phyloP scores from a whole-genome alignment of 2,888 invertebrate genomes.

The Penaeus monodon region DNA sequence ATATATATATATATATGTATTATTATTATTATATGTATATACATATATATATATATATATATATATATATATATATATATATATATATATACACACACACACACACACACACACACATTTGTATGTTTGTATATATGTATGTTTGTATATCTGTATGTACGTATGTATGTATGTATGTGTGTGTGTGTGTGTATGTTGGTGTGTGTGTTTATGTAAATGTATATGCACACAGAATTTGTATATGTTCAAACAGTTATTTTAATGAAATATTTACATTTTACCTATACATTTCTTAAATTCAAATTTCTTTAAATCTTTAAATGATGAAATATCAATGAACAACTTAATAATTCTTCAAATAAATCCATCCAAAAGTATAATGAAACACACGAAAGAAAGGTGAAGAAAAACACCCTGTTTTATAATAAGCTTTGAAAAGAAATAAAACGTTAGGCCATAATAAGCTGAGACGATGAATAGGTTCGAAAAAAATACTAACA shows the following conservation, averaged over 20 bases:
- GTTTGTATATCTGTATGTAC: not conserved
- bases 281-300: not conserved
- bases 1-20: too few species aligned
- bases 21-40: too few species aligned
- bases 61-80: constrained; percentile 8
- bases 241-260: not conserved
- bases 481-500: too few species aligned
- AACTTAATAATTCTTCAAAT: too few species aligned
- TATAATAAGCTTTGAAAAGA: too few species aligned
- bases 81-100: not conserved
- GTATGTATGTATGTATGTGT: not conserved
- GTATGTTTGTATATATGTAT: not conserved
- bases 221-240: not conserved
- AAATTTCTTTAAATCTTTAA: too few species aligned
- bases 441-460: too few species aligned
- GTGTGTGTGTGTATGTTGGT: not conserved
- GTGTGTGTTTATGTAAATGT: not conserved
- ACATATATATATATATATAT: not conserved
- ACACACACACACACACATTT: not conserved
- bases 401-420: too few species aligned
- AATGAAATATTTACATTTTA: not conserved
- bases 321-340: too few species aligned
- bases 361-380: too few species aligned
- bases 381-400: too few species aligned
- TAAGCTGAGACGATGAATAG: too few species aligned